A percentile compares a stretch with the other conserved stretches of the same genome.
phyloP scores from a whole-genome alignment of 2,888 invertebrate species.

The Allacma fusca region DNA sequence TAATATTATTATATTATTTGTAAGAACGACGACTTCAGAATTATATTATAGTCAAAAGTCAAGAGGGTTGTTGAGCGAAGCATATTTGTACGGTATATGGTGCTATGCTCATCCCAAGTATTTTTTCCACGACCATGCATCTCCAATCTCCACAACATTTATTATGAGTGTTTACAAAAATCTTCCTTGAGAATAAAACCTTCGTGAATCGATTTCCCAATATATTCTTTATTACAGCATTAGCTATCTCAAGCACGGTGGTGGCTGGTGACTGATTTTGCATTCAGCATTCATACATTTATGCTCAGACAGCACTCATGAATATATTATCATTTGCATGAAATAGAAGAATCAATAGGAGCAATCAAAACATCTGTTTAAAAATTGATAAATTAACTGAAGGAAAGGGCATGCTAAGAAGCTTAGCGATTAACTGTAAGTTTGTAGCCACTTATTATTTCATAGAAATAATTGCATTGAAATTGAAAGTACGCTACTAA shows the following conservation, averaged over 20 bases:
- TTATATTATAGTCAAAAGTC: constrained; percentile 8
- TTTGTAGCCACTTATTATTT: too few species aligned
- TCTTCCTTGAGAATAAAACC: background rate
- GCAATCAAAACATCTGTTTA: too few species aligned
- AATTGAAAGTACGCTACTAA: too few species aligned
- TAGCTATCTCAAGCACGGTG: background rate
- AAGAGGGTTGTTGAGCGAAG: background rate
- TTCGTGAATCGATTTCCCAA: background rate
- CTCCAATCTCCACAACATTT: background rate
- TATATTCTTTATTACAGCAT: background rate
- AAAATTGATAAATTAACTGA: too few species aligned
- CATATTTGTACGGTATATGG: constrained; percentile 5
- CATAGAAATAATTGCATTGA: too few species aligned
- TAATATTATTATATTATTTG: background rate
- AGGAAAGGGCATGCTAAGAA: too few species aligned
- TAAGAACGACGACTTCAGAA: constrained; percentile 10
- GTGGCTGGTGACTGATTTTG: too few species aligned
- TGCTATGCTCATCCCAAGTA: constrained; percentile 8
- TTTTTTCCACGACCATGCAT: constrained; percentile 13
- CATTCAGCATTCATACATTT: too few species aligned
- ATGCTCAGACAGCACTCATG: too few species aligned
- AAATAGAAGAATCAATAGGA: too few species aligned
- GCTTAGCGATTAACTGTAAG: too few species aligned
- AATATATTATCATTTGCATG: too few species aligned
- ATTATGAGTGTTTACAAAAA: background rate